Percentiles rank a stretch among this genome's conserved stretches.
Conservation (phyloP, 1,140 invertebrate genomes). For the Apis dorsata region DNA sequence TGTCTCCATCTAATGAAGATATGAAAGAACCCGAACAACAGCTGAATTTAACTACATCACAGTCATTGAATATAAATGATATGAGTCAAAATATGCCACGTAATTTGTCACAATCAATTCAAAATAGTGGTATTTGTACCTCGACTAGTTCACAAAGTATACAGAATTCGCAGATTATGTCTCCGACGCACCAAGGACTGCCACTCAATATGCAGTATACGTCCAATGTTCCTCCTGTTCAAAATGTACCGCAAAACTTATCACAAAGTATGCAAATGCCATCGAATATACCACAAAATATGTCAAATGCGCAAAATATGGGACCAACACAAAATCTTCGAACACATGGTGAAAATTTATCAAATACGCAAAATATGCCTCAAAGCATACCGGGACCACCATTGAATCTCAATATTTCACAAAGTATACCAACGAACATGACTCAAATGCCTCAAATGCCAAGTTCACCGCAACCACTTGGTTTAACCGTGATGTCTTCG, state of each 20-base stretch:
- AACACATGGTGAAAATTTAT: slow-evolving; percentile 70
- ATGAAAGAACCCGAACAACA: slow-evolving; percentile 63
- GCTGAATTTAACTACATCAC: slow-evolving; percentile 65
- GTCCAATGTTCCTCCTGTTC: slow-evolving; percentile 69
- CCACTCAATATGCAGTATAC: slow-evolving; percentile 77
- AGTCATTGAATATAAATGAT: slow-evolving; percentile 67
- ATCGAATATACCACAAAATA: slow-evolving; percentile 66
- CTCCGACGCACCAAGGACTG: slow-evolving; percentile 69
- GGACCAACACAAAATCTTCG: slow-evolving; percentile 66
- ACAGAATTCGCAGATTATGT: slow-evolving; percentile 67
- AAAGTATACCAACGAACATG: slow-evolving; percentile 72
- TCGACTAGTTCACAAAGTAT: slow-evolving; percentile 57
- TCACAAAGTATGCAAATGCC: slow-evolving; percentile 72
- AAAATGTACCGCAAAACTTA: slow-evolving; percentile 76
- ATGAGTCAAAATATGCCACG: slow-evolving; percentile 70
- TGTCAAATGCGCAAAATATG: slow-evolving; percentile 64
- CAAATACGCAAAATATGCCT: slow-evolving; percentile 57
- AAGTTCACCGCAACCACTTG: slow-evolving; percentile 73
- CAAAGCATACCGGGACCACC: slow-evolving; percentile 70
- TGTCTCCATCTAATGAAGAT: slow-evolving; percentile 69
- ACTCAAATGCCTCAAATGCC: slow-evolving; percentile 72
- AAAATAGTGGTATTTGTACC: slow-evolving; percentile 61
- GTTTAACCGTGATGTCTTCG: slow-evolving; percentile 72
- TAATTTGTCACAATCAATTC: slow-evolving; percentile 74
- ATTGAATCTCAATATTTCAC: slow-evolving; percentile 75